A percentile compares a stretch with the other conserved stretches of the same genome.
Evolutionary conservation across 2,113 vertebrate genomes (phyloP).

Genomic region (Todiramphus saurophagus): DNA sequence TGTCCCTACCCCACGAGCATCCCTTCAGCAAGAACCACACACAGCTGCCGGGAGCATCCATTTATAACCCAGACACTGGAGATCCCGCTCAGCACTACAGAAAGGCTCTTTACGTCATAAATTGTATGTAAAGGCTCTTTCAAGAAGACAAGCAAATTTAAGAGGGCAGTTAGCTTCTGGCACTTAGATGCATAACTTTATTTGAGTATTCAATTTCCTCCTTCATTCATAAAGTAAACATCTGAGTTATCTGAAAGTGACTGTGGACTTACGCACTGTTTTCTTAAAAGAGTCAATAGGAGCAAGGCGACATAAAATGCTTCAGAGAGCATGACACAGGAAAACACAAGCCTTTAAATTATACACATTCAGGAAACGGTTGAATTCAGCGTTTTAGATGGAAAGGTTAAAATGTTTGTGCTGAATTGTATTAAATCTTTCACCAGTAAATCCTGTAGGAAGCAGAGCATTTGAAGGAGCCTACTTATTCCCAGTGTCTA

Average conservation of each 20-base stretch:
- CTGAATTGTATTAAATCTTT: conserved; percentile 71
- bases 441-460: conserved; percentile 67
- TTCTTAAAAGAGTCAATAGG: conserved; percentile 59
- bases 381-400: conserved; percentile 29
- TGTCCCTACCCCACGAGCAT: background rate
- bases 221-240: conserved; percentile 75
- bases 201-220: conserved; percentile 70
- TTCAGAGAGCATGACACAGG: conserved; percentile 70
- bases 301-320: conserved; percentile 63
- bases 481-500: conserved; percentile 64
- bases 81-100: conserved; percentile 18
- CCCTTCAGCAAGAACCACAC: background rate
- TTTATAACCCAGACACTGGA: background rate
- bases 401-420: conserved; percentile 69
- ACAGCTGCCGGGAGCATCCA: background rate
- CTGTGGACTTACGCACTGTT: conserved; percentile 57
- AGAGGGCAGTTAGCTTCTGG: conserved; percentile 61
- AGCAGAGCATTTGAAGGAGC: conserved; percentile 57
- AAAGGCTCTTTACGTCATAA: conserved; percentile 29
- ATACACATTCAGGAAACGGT: conserved; percentile 73
- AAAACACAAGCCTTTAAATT: conserved; percentile 71
- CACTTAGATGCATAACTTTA: conserved; percentile 52
- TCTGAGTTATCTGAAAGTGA: conserved; percentile 61
- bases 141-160: conserved; percentile 44
- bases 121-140: conserved; percentile 41